Evolutionary conservation across 1,140 invertebrate species (phyloP).

Genomic region (Cyrtorhinus lividipennis): DNA sequence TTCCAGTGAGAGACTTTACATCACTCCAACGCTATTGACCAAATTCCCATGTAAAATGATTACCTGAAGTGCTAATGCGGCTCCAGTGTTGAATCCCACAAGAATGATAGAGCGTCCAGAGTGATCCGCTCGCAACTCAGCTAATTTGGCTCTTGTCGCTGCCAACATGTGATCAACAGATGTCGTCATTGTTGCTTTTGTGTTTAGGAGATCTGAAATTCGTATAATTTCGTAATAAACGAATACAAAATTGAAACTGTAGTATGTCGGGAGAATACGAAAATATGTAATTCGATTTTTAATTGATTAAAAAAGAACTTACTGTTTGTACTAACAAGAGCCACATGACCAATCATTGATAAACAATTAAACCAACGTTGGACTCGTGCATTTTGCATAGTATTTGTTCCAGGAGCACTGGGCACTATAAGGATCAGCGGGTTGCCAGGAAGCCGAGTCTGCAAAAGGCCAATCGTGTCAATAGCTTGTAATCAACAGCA

Average conservation of each 20-base stretch:
- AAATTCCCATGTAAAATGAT: no score
- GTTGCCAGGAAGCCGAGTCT: constrained; percentile 15
- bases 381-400: background rate
- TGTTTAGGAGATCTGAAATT: constrained; percentile 29
- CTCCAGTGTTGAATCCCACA: constrained; percentile 59
- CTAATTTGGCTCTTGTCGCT: constrained; percentile 49
- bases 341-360: constrained; percentile 8
- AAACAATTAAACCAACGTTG: constrained; percentile 15
- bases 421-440: constrained; percentile 16
- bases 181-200: constrained; percentile 37
- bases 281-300: background rate
- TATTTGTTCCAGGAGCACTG: background rate
- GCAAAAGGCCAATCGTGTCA: no score
- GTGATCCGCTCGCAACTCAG: constrained; percentile 49
- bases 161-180: constrained; percentile 55
- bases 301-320: background rate
- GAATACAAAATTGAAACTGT: no score
- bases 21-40: no score
- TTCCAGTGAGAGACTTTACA: no score
- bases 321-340: constrained; percentile 13
- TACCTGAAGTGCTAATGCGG: constrained; percentile 52
- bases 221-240: no score
- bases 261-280: no score
- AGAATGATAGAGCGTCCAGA: constrained; percentile 58
- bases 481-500: no score